Evolutionary conservation across 2,113 vertebrate genomes (phyloP), one percentile per base, ranked within the genome.

Genomic region (Lasiurus cinereus): DNA sequence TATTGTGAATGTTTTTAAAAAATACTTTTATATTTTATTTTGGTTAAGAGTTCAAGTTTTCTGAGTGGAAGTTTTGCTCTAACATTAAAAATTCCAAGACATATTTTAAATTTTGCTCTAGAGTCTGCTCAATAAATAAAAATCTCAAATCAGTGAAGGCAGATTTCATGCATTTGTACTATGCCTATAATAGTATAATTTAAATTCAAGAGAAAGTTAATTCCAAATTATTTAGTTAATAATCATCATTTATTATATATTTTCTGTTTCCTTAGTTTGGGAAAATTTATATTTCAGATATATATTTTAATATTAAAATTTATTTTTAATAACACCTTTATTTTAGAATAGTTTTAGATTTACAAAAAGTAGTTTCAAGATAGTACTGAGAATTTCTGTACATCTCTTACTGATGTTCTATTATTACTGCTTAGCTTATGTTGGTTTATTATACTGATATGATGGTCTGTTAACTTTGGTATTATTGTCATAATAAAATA

Each of bases 401-500:
- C 6, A 67, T 4, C 7, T 3, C 14, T 85, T 31, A 36, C 29
- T 4, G 52, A 50, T 36, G 3, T 52, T 83, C n/a, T 88, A 56
- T 18, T 82, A 12, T 80, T 73, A 72, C 6, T 66, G 64, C 36
- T 43, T 22, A n/a, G 29, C 10, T 48, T 66, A 24, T 66, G 66
- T 21, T 66, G 14, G 2, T 36, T 48, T 78, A 52, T 84, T 27
- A 69, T 69, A 69, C 33, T 1, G 54, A 56, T 79, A 54, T 21
- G 8, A 0, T 33, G 13, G 24, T 74, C 16, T 50, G 0, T 83
- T 59, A 14, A 36, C 8, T 62, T 2, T 18, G 8, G 8, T 33
- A 54, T 96, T 76, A 84, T 91, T 87, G 4, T 83, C 24, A 88
- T 10, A 27, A 62, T 48, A 13, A 67, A 59, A 78, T 10, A 91